These are phyloP conservation scores for Mythimna lalbum DNA, from an alignment of 2,888 invertebrate species.

Conservation along the genomic window DNA sequence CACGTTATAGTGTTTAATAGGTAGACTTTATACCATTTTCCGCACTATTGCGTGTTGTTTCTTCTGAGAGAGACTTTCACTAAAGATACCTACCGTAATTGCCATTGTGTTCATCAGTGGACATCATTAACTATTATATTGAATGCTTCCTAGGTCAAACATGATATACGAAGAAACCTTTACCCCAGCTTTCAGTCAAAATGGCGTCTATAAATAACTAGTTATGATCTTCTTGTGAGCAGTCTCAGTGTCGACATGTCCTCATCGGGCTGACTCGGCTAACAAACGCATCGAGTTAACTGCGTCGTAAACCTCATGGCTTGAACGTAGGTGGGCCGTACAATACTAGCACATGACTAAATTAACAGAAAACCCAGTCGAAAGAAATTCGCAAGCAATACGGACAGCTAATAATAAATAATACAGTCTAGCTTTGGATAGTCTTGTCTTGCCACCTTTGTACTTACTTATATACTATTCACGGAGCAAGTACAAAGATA, in stretches of 20 bases:
- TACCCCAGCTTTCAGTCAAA: not conserved
- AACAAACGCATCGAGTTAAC: conserved; percentile 30
- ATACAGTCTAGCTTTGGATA: too few relatives aligned
- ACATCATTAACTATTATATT: not conserved
- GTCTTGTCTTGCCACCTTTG: too few relatives aligned
- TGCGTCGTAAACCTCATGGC: conserved; percentile 43
- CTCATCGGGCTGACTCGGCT: conserved; percentile 4
- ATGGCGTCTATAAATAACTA: conserved; percentile 5
- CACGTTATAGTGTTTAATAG: too few relatives aligned
- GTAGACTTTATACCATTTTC: too few relatives aligned
- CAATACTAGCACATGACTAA: not conserved
- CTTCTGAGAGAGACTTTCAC: too few relatives aligned
- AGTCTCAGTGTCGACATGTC: conserved; percentile 20
- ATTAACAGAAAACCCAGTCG: conserved; percentile 16
- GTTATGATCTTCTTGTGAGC: conserved; percentile 37
- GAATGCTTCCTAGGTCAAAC: not conserved
- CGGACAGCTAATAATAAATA: too few relatives aligned
- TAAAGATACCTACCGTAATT: not conserved
- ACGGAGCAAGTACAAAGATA: too few relatives aligned
- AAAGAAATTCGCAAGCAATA: not conserved
- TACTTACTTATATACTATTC: too few relatives aligned
- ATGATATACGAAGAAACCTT: conserved; percentile 6
- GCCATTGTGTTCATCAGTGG: not conserved
- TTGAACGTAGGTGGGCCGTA: conserved; percentile 40
- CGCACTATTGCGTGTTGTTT: too few relatives aligned